These are phyloP conservation scores for Aphelenchoides bicaudatus DNA, from an alignment of 2,888 invertebrate species.

Conservation along the genomic window DNA sequence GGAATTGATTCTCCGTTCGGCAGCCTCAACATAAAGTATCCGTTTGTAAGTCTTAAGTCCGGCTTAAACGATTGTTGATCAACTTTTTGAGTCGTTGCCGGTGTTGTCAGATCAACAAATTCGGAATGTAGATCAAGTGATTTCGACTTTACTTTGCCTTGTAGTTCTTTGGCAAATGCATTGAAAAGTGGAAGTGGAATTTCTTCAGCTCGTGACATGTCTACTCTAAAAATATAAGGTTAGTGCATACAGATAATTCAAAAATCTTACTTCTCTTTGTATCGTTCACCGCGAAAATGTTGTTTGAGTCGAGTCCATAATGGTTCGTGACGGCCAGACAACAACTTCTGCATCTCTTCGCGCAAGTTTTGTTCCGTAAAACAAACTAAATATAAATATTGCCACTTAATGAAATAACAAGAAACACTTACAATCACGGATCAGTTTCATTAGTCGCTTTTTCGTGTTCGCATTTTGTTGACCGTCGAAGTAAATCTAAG, in stretches of 20 bases:
- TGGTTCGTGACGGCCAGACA: constrained; percentile 17
- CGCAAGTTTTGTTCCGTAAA: constrained; percentile 1
- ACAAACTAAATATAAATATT: background rate
- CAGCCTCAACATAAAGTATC: background rate
- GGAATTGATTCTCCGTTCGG: background rate
- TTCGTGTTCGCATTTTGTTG: constrained; percentile 15
- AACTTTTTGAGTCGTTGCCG: constrained; percentile 2
- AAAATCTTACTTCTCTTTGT: constrained; percentile 16
- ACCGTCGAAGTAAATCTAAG: constrained; percentile 19
- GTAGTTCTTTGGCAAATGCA: background rate
- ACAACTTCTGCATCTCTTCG: constrained; percentile 12
- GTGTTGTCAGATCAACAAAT: constrained; percentile 2
- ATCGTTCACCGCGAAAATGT: constrained; percentile 8
- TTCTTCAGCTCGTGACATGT: constrained; percentile 8
- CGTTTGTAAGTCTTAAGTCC: background rate
- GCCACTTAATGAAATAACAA: background rate
- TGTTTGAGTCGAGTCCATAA: constrained; percentile 10
- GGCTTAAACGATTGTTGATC: background rate
- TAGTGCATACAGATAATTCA: background rate
- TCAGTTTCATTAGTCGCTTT: background rate
- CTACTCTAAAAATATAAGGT: background rate
- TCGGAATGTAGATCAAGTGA: constrained; percentile 6
- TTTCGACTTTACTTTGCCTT: too few species aligned
- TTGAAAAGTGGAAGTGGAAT: constrained; percentile 4
- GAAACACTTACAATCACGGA: constrained; percentile 9